Conservation (phyloP, 2,797 vertebrate genomes). For the Siniperca undulata region DNA sequence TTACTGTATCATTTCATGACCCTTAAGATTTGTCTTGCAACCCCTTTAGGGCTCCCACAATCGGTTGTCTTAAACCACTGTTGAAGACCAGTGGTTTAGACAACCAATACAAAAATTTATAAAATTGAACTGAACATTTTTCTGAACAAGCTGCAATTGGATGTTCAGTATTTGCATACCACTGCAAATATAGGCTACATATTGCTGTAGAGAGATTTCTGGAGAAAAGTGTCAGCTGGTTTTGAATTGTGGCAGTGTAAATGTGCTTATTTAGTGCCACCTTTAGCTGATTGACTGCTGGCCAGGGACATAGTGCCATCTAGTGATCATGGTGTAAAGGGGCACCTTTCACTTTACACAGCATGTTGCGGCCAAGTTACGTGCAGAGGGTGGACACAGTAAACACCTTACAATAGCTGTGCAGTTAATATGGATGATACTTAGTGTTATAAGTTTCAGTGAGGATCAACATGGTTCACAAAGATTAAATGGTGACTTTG, state of each 20-base stretch:
- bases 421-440: neutral
- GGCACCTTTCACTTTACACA: neutral
- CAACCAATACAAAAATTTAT: neutral
- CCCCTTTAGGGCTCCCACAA: neutral
- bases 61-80: neutral
- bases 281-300: neutral
- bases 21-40: neutral
- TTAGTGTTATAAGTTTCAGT: neutral
- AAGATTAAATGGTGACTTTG: neutral
- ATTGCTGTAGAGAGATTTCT: neutral
- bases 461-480: neutral
- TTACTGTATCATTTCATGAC: neutral
- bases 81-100: too few species aligned
- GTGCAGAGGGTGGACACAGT: neutral
- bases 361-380: neutral
- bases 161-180: neutral
- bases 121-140: neutral
- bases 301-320: constrained; percentile 38
- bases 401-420: neutral
- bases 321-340: constrained; percentile 36
- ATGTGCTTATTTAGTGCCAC: neutral
- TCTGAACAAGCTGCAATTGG: neutral
- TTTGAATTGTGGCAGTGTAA: neutral
- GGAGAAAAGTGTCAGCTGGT: neutral
- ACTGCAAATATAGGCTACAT: neutral